These are phyloP conservation scores for Sporophila hypoxantha DNA, from an alignment of 2,113 vertebrate genomes.

Conservation along the genomic window DNA sequence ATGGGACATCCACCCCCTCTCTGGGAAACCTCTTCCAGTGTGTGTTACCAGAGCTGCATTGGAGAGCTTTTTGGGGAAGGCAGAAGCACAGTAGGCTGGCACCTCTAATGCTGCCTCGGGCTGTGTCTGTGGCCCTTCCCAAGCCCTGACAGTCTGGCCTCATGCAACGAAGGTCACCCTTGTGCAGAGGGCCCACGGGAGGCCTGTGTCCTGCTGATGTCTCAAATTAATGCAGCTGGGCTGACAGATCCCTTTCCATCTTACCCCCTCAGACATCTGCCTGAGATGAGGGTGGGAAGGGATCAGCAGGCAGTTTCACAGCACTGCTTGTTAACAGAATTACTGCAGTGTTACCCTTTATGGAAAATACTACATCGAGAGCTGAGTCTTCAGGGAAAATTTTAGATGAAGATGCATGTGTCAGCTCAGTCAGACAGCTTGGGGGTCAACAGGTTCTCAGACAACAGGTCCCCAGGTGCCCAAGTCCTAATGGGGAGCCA, in stretches of 20 bases:
- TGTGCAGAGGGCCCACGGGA: not conserved
- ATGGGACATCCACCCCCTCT: not conserved
- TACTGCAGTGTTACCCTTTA: not conserved
- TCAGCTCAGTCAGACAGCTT: not conserved
- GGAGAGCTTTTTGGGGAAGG: not conserved
- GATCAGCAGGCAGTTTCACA: slow-evolving; percentile 34
- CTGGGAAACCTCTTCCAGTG: not conserved
- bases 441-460: slow-evolving; percentile 48
- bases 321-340: not conserved
- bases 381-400: slow-evolving; percentile 31
- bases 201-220: not conserved
- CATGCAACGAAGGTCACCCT: not conserved
- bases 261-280: not conserved
- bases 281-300: not conserved
- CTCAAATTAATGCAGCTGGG: not conserved
- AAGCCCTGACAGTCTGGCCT: not conserved
- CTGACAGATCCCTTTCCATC: not conserved
- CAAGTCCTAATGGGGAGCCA: slow-evolving; percentile 5
- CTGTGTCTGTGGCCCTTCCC: not conserved
- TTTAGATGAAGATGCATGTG: slow-evolving; percentile 22
- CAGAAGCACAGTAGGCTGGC: not conserved
- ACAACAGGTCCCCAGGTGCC: slow-evolving; percentile 38
- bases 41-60: not conserved
- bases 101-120: not conserved
- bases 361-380: not conserved